A percentile compares a stretch with the other conserved stretches of the same genome.
Evolutionary conservation across 2,888 invertebrate genomes (phyloP).

Genomic region (Xanthia togata): DNA sequence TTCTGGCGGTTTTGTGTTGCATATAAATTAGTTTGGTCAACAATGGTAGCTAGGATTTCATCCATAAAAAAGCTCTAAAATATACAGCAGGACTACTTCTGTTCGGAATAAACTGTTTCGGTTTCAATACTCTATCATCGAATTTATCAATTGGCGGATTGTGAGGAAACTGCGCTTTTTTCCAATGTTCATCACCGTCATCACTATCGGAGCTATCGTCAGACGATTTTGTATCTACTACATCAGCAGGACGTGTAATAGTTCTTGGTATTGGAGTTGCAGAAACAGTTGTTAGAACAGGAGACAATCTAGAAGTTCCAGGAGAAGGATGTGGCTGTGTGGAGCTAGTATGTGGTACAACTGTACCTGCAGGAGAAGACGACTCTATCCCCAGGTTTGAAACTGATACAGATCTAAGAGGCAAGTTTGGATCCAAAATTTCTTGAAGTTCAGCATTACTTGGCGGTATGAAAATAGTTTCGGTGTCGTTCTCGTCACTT

Average conservation of each 20-base stretch:
- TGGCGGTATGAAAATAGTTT: slow-evolving; percentile 37
- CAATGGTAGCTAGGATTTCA: slow-evolving; percentile 22
- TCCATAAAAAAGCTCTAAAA: slow-evolving; percentile 22
- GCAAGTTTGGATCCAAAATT: slow-evolving; percentile 32
- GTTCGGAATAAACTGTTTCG: slow-evolving; percentile 37
- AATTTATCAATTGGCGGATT: slow-evolving; percentile 37
- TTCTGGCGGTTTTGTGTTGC: slow-evolving; percentile 39
- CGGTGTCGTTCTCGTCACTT: slow-evolving; percentile 46
- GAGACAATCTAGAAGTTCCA: slow-evolving; percentile 17
- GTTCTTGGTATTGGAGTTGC: slow-evolving; percentile 5
- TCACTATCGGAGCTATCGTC: slow-evolving; percentile 5
- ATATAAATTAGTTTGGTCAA: slow-evolving; percentile 31
- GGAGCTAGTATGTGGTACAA: slow-evolving; percentile 2
- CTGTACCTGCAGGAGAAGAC: neutral
- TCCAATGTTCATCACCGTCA: slow-evolving; percentile 19
- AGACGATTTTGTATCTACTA: neutral
- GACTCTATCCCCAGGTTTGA: slow-evolving; percentile 21
- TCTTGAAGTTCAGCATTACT: slow-evolving; percentile 38
- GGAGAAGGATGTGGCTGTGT: slow-evolving; percentile 30
- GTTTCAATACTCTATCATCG: slow-evolving; percentile 38
- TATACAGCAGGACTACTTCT: slow-evolving; percentile 42
- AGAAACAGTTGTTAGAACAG: slow-evolving; percentile 12
- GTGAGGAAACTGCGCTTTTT: slow-evolving; percentile 22
- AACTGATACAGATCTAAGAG: slow-evolving; percentile 27
- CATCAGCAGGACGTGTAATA: neutral